These are phyloP conservation scores for Idaea biselata DNA, from an alignment of 2,888 invertebrate genomes.

Conservation along the genomic window DNA sequence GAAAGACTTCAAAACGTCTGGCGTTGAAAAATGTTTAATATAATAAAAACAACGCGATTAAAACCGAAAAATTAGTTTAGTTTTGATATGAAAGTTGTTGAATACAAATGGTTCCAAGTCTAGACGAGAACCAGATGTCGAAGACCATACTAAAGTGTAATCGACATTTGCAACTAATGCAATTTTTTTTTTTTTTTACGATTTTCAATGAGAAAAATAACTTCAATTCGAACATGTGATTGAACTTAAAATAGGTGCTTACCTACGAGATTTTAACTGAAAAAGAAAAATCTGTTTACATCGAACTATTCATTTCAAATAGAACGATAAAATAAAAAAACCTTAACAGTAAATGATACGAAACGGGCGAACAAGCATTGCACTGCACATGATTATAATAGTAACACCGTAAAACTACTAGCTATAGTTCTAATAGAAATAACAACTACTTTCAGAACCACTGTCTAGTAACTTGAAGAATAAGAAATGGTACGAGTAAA, in stretches of 20 bases:
- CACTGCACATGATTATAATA: background rate
- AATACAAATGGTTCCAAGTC: conserved; percentile 8
- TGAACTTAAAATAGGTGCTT: background rate
- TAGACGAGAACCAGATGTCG: conserved; percentile 19
- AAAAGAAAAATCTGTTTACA: background rate
- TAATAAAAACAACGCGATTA: too few relatives aligned
- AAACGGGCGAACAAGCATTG: background rate
- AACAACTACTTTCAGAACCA: background rate
- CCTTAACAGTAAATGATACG: background rate
- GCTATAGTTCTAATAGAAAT: background rate
- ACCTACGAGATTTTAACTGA: background rate
- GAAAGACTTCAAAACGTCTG: too few relatives aligned
- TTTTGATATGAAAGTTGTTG: too few relatives aligned
- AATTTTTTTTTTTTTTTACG: background rate
- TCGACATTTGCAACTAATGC: background rate
- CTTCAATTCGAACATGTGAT: background rate
- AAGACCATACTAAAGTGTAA: background rate
- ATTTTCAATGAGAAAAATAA: background rate
- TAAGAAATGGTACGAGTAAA: conserved; percentile 22
- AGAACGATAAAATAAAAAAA: background rate
- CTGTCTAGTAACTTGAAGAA: background rate
- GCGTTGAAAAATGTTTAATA: too few relatives aligned
- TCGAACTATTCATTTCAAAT: background rate
- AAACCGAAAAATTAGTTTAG: too few relatives aligned
- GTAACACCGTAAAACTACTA: conserved; percentile 13